Base-by-base conservation (phyloP, 2,888 invertebrate genomes). In the Atethmia centrago region DNA sequence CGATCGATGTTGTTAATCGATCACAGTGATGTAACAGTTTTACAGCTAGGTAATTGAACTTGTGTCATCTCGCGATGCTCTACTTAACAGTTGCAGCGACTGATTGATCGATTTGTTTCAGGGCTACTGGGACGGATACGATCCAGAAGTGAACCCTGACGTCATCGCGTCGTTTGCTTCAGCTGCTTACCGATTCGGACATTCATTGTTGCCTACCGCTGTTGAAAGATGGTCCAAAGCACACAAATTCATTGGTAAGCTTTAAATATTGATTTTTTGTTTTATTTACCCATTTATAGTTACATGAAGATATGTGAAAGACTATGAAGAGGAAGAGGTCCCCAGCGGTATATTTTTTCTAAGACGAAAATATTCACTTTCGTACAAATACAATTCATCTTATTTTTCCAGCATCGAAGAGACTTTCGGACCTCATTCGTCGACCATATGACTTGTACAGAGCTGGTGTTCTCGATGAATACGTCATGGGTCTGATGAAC, bases 201-300 rank as follows among this genome's bases (percentile, higher is more conserved):
- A 99, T 92, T 99, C 99, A 0, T 94, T 99, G 28, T 93, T 99
- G 79, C 99, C 99, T 16, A 99, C 99, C 2, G 98, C 98, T 40
- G 98, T 99, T 8, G 99, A 99, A 93, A 97, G 99, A 90, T 99
- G 99, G 98, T 99, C 99, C 71, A 99, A 99, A 95, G 98, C 98
- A 40, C 99, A 99, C 92, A 99, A 99, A 95, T 99, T 99, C 90
- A 98, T 99, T 84, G 98, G 98, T 98, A 96, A 96, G 86, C 69
- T 56, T 56, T 56, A 19, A 31, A 19, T 31, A 4, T 31, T 31
- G 19, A 19, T 21, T 56, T 56, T 31, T 56, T 56, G 19, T 31
- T 4, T 55, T 31, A 3, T 55, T 9, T 40, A 40, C 40, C 8
- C 28, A 55, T 28, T 19, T 9, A 2, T 55, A 56, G 16, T 31